Base-by-base conservation (phyloP, 2,888 invertebrate species). In the Mesorhabditis spiculigera region DNA sequence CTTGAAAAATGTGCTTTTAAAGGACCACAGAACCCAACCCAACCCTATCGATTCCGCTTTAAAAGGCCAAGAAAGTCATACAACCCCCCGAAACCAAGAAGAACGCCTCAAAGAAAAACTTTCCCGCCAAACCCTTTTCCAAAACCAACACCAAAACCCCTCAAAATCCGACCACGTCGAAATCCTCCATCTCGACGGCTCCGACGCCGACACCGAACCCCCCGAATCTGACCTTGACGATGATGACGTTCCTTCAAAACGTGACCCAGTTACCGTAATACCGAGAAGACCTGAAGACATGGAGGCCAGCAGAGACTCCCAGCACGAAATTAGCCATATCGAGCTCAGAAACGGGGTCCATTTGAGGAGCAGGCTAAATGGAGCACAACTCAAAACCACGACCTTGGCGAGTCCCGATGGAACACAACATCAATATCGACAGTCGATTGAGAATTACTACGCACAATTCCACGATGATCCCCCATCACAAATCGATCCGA, bases 161-260 rank as follows among this genome's bases (percentile, higher is more conserved):
- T 50, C 58, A 50, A 50, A 50, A 50, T 13, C 10, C n/a, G 58
- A 50, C 58, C 10, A 13, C 58, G n/a, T 50, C 58, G n/a, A 28
- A 28, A 28, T 28, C 28, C 28, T 28, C 1, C 28, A 50, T 3
- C 58, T 50, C 58, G 58, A 50, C n/a, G 58, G n/a, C 8, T 50
- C 58, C 58, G 58, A 50, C 58, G 58, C 58, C 10, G 58, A 50
- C n/a, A 50, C 58, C 8, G 58, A 50, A n/a, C 58, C 58, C 8
- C 58, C 58, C 8, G 58, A 50, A 3, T 13, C 58, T 50, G 58
- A 50, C n/a, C 58, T 50, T 50, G 58, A 50, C 2, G 58, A 50
- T 13, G 58, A 50, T 50, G 10, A 50, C 8, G 58, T 50, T 2
- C 28, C 28, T 3, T 28, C 28, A 28, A 28, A 28, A 28, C 28